These are phyloP conservation scores for Hirtodrosophila alboralis DNA, from an alignment of 2,888 invertebrate species.

Conservation along the genomic window DNA sequence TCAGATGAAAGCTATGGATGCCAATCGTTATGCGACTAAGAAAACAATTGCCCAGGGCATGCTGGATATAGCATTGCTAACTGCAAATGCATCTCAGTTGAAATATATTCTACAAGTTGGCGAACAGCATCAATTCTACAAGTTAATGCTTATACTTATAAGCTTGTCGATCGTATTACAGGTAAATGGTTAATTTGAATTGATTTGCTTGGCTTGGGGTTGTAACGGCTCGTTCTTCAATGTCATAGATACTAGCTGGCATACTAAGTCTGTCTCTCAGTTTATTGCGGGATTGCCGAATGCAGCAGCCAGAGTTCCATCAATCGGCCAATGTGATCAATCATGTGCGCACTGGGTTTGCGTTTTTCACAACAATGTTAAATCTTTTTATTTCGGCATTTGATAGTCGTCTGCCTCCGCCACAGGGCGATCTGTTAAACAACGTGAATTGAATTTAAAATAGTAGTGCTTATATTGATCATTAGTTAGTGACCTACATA, in stretches of 20 bases:
- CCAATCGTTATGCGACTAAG: slow-evolving; percentile 95
- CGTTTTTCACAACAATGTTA: slow-evolving; percentile 90
- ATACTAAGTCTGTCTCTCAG: slow-evolving; percentile 89
- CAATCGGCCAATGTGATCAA: slow-evolving; percentile 89
- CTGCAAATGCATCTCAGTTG: slow-evolving; percentile 94
- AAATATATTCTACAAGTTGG: slow-evolving; percentile 94
- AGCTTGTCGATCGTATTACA: slow-evolving; percentile 93
- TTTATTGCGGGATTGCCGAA: slow-evolving; percentile 90
- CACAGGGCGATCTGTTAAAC: slow-evolving; percentile 71
- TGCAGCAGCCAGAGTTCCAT: slow-evolving; percentile 89
- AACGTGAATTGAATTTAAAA: slow-evolving; percentile 47
- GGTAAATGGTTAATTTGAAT: slow-evolving; percentile 85
- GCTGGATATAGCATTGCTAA: slow-evolving; percentile 93
- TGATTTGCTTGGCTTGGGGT: slow-evolving; percentile 20
- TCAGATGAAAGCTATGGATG: slow-evolving; percentile 90
- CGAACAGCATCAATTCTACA: slow-evolving; percentile 93
- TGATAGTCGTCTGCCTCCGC: slow-evolving; percentile 86
- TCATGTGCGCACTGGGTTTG: slow-evolving; percentile 88
- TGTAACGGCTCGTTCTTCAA: slow-evolving; percentile 50
- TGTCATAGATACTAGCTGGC: slow-evolving; percentile 89
- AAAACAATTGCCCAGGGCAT: slow-evolving; percentile 96
- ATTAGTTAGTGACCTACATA: background rate
- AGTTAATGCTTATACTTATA: slow-evolving; percentile 91
- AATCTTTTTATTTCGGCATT: slow-evolving; percentile 92
- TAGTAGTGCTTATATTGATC: background rate